Evolutionary conservation across 2,888 invertebrate genomes (phyloP).

Genomic region (Penaeus monodon): DNA sequence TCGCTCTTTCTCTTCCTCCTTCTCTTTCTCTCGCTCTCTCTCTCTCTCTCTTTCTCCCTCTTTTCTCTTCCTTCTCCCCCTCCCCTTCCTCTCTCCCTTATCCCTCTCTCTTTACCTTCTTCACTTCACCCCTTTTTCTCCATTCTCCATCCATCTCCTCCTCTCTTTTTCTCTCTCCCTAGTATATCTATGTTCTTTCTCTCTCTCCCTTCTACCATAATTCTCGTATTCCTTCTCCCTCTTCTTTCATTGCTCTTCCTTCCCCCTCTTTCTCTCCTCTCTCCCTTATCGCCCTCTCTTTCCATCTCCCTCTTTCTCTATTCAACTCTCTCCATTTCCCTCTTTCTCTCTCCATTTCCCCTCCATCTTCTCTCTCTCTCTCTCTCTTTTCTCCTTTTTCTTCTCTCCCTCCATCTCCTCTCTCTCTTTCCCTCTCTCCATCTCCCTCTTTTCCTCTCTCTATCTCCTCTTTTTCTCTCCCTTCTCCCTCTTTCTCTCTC

Average conservation of each 20-base stretch:
- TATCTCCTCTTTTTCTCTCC: too few species aligned
- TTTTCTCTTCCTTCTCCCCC: too few species aligned
- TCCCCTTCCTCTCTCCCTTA: too few species aligned
- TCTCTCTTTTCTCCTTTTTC: neutral
- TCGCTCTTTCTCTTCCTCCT: too few species aligned
- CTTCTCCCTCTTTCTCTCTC: neutral
- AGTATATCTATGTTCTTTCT: too few species aligned
- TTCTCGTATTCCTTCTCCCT: neutral
- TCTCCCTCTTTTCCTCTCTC: neutral
- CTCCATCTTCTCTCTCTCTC: too few species aligned
- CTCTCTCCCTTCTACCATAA: neutral
- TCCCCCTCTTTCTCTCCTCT: neutral
- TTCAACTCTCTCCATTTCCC: neutral
- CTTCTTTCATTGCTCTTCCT: neutral
- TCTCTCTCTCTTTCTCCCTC: too few species aligned
- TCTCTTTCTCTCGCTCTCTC: rapidly evolving
- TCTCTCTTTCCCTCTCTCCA: neutral
- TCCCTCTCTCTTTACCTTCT: too few species aligned
- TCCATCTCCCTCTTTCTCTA: neutral
- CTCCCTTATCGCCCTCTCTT: neutral
- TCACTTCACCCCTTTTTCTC: too few species aligned
- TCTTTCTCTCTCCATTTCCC: too few species aligned
- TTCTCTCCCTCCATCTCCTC: neutral
- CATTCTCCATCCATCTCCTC: too few species aligned
- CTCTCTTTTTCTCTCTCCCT: too few species aligned